phyloP scores from a whole-genome alignment of 2,113 vertebrate genomes.

The Cichladusa arquata region DNA sequence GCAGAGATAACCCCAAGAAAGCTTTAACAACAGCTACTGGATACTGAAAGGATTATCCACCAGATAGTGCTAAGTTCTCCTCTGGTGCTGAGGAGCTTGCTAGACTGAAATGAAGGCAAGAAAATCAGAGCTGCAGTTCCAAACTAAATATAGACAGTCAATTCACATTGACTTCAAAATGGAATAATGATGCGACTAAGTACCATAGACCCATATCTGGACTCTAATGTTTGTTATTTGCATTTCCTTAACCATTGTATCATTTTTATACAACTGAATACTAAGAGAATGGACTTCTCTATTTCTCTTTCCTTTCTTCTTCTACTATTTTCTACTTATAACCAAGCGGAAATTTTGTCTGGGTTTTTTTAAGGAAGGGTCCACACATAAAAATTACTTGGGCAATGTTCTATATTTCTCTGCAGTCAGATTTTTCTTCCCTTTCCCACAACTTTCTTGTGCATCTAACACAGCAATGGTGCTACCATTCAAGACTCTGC shows the following conservation, averaged over 20 bases:
- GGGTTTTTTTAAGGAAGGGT: neutral
- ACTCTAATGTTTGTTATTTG: neutral
- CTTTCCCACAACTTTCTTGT: neutral
- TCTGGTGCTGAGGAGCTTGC: neutral
- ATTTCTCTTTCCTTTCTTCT: neutral
- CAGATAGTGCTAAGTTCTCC: neutral
- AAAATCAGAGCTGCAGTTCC: neutral
- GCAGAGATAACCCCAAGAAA: neutral
- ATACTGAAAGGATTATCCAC: neutral
- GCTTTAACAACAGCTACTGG: neutral
- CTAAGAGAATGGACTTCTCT: neutral
- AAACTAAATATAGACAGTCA: neutral
- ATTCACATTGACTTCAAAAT: neutral
- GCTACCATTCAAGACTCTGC: neutral
- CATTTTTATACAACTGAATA: neutral
- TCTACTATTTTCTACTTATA: neutral
- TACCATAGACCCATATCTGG: neutral
- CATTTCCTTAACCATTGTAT: neutral
- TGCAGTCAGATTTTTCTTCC: neutral
- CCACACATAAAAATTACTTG: neutral
- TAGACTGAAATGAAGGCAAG: neutral
- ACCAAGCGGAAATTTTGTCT: neutral
- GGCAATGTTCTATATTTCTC: neutral
- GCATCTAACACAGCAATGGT: neutral
- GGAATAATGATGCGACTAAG: neutral